Evolutionary conservation across 2,888 invertebrate genomes (phyloP).

Genomic region (Aphrophora alni): DNA sequence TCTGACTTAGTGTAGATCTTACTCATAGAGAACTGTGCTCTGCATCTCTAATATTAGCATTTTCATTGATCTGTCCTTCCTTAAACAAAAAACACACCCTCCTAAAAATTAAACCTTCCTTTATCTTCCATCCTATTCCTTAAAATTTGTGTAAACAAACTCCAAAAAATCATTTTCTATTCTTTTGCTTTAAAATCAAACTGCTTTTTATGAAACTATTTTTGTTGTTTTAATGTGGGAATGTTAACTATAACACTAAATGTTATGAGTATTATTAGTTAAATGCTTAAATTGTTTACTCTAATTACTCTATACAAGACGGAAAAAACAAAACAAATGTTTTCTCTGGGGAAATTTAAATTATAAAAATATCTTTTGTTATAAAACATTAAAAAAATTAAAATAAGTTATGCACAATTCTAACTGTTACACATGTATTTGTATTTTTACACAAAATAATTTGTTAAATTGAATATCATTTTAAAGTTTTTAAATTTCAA

Average conservation of each 20-base stretch:
- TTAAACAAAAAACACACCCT: conserved; percentile 68
- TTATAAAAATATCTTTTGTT: too few species aligned
- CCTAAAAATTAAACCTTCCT: conserved; percentile 15
- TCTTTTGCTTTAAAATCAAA: neutral
- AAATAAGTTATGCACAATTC: too few species aligned
- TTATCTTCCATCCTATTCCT: neutral
- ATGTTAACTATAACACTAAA: neutral
- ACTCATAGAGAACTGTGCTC: conserved; percentile 36
- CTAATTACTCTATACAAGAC: neutral
- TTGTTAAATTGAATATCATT: too few species aligned
- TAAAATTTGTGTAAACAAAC: neutral
- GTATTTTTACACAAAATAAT: too few species aligned
- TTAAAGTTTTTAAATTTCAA: too few species aligned
- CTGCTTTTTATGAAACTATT: neutral
- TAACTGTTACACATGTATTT: too few species aligned
- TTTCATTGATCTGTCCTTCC: conserved; percentile 84
- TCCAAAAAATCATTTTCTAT: neutral
- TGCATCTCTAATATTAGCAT: conserved; percentile 61
- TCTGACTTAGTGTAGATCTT: neutral
- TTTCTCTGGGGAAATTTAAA: too few species aligned
- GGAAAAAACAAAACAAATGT: neutral
- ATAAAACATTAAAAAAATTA: too few species aligned
- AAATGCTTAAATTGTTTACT: neutral
- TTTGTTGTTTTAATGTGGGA: conserved; percentile 11
- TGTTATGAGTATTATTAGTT: conserved; percentile 51